Evolutionary conservation across 2,113 vertebrate species (phyloP).

Genomic region (Mobula hypostoma): DNA sequence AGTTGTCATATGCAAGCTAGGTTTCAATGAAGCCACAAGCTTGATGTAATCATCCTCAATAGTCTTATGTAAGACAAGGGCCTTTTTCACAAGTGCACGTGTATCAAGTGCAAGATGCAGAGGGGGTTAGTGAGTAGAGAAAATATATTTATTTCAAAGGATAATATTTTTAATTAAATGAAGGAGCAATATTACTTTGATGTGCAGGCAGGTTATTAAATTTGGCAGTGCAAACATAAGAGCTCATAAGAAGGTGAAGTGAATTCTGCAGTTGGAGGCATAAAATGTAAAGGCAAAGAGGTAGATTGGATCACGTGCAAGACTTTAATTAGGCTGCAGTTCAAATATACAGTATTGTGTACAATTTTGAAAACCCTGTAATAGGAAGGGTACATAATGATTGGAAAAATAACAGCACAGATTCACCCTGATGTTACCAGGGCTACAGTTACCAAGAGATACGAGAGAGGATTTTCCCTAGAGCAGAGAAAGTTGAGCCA

Average conservation of each 20-base stretch:
- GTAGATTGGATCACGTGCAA: background rate
- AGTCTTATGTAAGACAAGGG: background rate
- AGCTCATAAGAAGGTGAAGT: background rate
- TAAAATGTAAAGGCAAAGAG: background rate
- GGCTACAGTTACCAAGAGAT: slow-evolving; percentile 25
- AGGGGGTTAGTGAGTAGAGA: background rate
- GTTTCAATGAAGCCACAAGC: background rate
- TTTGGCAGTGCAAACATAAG: background rate
- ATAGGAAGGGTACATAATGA: background rate
- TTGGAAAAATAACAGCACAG: background rate
- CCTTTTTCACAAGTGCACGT: background rate
- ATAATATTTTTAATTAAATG: background rate
- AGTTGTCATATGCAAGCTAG: no score
- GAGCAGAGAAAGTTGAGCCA: background rate
- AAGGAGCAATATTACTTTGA: background rate
- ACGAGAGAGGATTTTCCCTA: background rate
- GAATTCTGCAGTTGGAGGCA: background rate
- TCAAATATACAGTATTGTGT: background rate
- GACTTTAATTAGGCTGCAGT: background rate
- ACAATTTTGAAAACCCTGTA: background rate
- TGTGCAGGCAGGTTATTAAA: background rate
- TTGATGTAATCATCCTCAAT: background rate
- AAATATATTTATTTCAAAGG: background rate
- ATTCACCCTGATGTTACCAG: background rate
- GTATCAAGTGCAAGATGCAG: background rate